These are phyloP conservation scores for Drosophila hamatofila DNA, from an alignment of 2,888 invertebrate genomes.

Conservation along the genomic window DNA sequence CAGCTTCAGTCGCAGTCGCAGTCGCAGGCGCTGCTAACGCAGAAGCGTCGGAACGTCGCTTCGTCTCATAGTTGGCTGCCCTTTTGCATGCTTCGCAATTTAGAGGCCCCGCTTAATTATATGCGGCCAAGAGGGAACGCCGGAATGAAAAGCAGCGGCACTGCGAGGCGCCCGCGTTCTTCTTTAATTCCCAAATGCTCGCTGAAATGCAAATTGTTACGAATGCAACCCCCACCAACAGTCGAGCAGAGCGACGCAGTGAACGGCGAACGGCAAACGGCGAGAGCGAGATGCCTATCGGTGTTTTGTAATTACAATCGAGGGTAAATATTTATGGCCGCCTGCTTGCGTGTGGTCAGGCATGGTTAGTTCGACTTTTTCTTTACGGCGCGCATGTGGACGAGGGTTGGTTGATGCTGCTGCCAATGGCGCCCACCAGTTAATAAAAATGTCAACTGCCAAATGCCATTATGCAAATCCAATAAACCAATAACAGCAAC, in stretches of 20 bases:
- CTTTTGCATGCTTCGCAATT: conserved; percentile 74
- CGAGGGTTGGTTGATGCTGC: conserved; percentile 28
- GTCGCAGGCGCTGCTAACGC: conserved; percentile 9
- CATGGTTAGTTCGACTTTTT: conserved; percentile 55
- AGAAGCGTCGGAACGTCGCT: conserved; percentile 17
- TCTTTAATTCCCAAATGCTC: conserved; percentile 71
- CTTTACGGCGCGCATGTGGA: conserved; percentile 2
- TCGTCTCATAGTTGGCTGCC: conserved; percentile 55
- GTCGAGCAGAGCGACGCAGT: conserved; percentile 11
- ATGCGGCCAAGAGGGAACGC: conserved; percentile 52
- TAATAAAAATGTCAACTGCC: conserved; percentile 74
- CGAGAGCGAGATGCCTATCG: conserved; percentile 77
- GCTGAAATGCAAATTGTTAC: conserved; percentile 74
- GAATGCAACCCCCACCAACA: conserved; percentile 58
- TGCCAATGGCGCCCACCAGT: conserved; percentile 59
- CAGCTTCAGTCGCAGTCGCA: conserved; percentile 9
- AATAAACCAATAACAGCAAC: conserved; percentile 16
- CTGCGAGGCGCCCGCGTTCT: conserved; percentile 39
- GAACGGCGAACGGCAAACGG: conserved; percentile 20
- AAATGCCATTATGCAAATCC: conserved; percentile 71
- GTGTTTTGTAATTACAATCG: conserved; percentile 80
- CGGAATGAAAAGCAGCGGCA: conserved; percentile 21
- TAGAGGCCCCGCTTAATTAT: conserved; percentile 78
- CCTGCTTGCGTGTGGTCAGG: conserved; percentile 73
- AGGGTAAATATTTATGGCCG: conserved; percentile 76